A percentile compares a stretch with the other conserved stretches of the same genome.
Evolutionary conservation across 2,113 vertebrate genomes (phyloP).

Genomic region (Myodes glareolus): DNA sequence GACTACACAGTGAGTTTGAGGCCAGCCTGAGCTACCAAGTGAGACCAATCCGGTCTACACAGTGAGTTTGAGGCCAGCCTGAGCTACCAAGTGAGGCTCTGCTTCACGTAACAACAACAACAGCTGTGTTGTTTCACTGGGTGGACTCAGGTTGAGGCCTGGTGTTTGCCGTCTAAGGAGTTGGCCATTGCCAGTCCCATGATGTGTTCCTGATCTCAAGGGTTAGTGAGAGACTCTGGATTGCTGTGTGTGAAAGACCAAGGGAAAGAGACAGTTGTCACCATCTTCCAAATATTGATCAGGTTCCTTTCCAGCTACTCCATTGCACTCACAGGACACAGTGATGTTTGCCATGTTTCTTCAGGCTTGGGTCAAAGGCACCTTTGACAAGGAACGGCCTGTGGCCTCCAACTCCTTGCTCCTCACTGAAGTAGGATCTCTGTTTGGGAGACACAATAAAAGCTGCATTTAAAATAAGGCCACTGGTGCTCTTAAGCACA

Average conservation of each 20-base stretch:
- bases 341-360: background rate
- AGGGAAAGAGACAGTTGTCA: background rate
- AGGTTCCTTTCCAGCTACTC: background rate
- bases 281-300: background rate
- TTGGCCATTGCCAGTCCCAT: background rate
- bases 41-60: background rate
- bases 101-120: background rate
- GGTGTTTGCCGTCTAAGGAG: background rate
- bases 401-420: fast-evolving
- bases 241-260: background rate
- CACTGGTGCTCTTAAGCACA: background rate
- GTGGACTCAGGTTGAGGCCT: background rate
- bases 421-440: background rate
- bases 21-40: background rate
- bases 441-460: background rate
- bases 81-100: background rate
- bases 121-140: background rate
- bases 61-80: background rate
- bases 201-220: background rate
- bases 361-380: background rate
- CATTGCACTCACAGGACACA: background rate
- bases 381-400: background rate
- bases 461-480: background rate
- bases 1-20: background rate
- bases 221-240: background rate